Evolutionary conservation across 2,797 vertebrate genomes (phyloP), one percentile per base, ranked within the genome.

Genomic region (Simalia tracyae): DNA sequence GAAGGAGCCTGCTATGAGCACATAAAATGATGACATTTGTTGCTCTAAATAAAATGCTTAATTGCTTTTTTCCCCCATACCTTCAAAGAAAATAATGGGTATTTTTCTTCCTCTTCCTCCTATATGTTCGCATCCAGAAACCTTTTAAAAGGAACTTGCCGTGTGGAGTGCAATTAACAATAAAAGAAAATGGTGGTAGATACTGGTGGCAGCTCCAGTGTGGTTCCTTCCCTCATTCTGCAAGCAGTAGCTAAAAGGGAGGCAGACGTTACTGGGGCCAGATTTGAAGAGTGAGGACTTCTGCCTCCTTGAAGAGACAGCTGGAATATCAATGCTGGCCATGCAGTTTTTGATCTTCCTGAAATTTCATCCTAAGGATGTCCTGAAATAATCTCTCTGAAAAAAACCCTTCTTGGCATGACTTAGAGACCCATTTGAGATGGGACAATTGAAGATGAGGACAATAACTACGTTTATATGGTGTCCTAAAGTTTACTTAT

Each of bases 31-130:
- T 96, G 95, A 94, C 94, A 95, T 95, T 96, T 93, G 59, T 89
- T 92, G 94, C 89, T 92, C 93, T 90, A 91, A 93, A 66, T 90
- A 89, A 95, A 96, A 95, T 88, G 54, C 91, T 96, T 93, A 61
- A 94, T 92, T 93, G 87, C 76, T 95, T 96, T 64, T 95, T 95
- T 95, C 94, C 95, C 95, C 94, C 94, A 92, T 95, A 93, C 93
- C 90, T 93, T 94, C 92, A 94, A 95, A 90, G 95, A 94, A 86
- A 94, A 91, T 95, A 94, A 84, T 57, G 84, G 91, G 94, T 95
- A 90, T 93, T 94, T 90, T 96, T 93, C 92, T 95, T 31, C 31
- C 36, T 10, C 72, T 42, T 85, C 11, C 84, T 54, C 24, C 84
- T 56, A 12, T 85, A 28, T 7, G 84, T 85, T 26, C 54, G 46